Evolutionary conservation across 2,113 vertebrate species (phyloP).

Genomic region (Gnathonemus echidnorhynchus): DNA sequence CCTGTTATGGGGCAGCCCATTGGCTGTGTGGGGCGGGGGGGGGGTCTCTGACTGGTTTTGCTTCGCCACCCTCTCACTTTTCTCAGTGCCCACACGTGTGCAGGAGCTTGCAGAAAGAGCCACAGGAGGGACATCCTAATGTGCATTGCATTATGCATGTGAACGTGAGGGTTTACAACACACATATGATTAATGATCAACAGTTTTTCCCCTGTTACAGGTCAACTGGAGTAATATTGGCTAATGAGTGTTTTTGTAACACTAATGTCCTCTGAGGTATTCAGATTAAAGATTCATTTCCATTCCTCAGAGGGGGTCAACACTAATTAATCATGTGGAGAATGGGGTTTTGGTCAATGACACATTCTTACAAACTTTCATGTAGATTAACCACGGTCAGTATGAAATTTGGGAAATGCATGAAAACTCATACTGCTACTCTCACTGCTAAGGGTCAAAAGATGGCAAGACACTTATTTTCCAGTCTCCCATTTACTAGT

Average conservation of each 20-base stretch:
- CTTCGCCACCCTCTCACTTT: constrained; percentile 45
- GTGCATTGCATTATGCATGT: not conserved
- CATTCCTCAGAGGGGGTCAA: constrained; percentile 16
- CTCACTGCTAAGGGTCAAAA: not conserved
- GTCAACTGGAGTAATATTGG: constrained; percentile 14
- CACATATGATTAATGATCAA: constrained; percentile 19
- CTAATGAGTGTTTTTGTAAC: constrained; percentile 18
- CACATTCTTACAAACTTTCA: constrained; percentile 5
- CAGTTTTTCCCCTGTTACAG: constrained; percentile 18
- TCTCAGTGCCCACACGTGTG: constrained; percentile 52
- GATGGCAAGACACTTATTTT: not conserved
- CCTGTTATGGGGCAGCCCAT: constrained; percentile 57
- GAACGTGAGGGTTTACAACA: not conserved
- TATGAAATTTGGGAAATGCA: constrained; percentile 11
- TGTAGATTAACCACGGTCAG: not conserved
- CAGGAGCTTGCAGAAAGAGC: constrained; percentile 35
- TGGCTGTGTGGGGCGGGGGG: constrained; percentile 52
- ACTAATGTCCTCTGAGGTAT: constrained; percentile 12
- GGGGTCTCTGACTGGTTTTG: constrained; percentile 52
- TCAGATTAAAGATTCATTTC: constrained; percentile 19
- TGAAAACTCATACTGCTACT: not conserved
- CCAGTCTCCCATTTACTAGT: not conserved
- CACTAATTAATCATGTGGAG: constrained; percentile 17
- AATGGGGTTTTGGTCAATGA: constrained; percentile 14
- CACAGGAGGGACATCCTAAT: not conserved